A percentile compares a stretch with the other conserved stretches of the same genome.
These are phyloP conservation scores for Malurus leucopterus DNA, from an alignment of 2,797 vertebrate genomes.

Conservation along the genomic window DNA sequence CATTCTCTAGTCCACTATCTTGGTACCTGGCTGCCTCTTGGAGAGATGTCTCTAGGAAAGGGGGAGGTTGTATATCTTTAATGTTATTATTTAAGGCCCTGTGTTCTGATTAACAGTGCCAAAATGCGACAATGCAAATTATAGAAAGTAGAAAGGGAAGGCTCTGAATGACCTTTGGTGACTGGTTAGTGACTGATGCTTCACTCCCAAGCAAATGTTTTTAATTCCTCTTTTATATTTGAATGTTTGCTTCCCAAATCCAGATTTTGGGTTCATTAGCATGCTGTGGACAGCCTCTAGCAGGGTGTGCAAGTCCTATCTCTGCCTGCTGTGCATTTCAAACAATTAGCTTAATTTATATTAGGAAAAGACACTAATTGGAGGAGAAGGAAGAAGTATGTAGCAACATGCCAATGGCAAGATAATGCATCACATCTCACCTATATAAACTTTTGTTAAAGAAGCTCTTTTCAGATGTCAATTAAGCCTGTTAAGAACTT, in stretches of 20 bases:
- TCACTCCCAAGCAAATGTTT: not conserved
- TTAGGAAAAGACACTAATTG: not conserved
- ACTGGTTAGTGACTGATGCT: not conserved
- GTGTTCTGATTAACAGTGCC: not conserved
- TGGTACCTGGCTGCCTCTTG: not conserved
- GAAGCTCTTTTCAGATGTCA: not conserved
- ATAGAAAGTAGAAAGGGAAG: not conserved
- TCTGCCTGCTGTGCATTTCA: not conserved
- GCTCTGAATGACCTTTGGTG: not conserved
- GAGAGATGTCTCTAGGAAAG: not conserved
- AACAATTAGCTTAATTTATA: not conserved
- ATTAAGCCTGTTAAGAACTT: not conserved
- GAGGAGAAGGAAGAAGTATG: not conserved
- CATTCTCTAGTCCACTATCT: fast-evolving
- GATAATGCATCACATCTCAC: not conserved
- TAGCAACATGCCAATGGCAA: not conserved
- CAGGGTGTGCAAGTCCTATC: not conserved
- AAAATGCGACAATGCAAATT: not conserved
- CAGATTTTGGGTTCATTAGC: not conserved
- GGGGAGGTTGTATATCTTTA: not conserved
- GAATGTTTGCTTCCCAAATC: not conserved
- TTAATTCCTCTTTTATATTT: not conserved
- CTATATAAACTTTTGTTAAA: not conserved
- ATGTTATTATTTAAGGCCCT: not conserved
- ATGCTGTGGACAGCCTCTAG: not conserved